Evolutionary conservation across 2,888 invertebrate genomes (phyloP), one percentile per base, ranked within the genome.

Genomic region (Protonemura montana): DNA sequence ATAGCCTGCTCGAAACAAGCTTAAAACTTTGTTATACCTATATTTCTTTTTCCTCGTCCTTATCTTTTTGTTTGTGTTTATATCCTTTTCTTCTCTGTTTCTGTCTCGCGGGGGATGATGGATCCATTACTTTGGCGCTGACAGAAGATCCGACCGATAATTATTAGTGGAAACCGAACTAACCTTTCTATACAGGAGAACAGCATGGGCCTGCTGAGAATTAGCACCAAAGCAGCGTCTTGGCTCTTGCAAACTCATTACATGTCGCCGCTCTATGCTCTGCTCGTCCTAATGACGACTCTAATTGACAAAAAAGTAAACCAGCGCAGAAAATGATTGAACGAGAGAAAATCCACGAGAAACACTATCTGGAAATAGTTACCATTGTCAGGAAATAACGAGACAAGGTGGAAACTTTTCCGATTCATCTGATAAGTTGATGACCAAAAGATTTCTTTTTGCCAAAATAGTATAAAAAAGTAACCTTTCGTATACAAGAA

Each of bases 51-150:
- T 78, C 29, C 76, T 76, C 26, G 30, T 76, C 77, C n/a, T 26
- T 35, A 25, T 29, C 41, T 28, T 30, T 26, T 81, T 78, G 26
- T 78, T 78, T 76, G 59, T 76, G 76, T 85, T 26, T 81, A 42
- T 86, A 28, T 84, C 76, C 59, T 85, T 86, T 86, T 86, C 86
- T 85, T 86, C 82, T 77, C 88, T 89, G 89, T 89, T 89, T 89
- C 90, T 90, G 90, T 91, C 91, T 91, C 90, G 88, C 89, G 91
- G 92, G 91, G 92, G 91, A 92, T 92, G 92, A 92, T 91, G 91
- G 91, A 92, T 92, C 92, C 92, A 91, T 92, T 91, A 91, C 91
- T 91, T 91, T 91, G 90, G 90, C 82, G 90, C 90, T 91, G 91
- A 91, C 91, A 91, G 26, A 82, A 86, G 86, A 87, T 87, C 87